phyloP scores from a whole-genome alignment of 2,797 vertebrate species.

The Platalea minor region DNA sequence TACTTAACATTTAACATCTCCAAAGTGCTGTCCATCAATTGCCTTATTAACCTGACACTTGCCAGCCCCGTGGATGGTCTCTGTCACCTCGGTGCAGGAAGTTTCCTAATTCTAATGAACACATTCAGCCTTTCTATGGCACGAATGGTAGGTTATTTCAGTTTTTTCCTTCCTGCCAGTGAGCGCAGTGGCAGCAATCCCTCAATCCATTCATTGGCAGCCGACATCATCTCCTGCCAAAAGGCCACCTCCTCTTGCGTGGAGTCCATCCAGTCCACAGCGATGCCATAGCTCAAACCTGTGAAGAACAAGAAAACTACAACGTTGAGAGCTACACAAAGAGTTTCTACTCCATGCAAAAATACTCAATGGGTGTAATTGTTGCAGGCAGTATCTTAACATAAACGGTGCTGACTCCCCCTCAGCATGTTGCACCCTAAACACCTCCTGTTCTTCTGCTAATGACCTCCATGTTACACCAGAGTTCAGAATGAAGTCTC shows the following conservation, averaged over 20 bases:
- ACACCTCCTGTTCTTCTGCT: background rate
- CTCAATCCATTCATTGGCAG: conserved; percentile 73
- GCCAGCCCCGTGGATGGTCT: background rate
- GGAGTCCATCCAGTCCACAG: conserved; percentile 76
- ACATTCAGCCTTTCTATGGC: background rate
- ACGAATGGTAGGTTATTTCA: conserved; percentile 18
- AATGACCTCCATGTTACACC: background rate
- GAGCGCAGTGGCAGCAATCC: conserved; percentile 70
- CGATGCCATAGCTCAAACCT: conserved; percentile 72
- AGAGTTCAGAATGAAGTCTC: background rate
- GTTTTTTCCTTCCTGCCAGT: conserved; percentile 65
- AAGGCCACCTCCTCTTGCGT: conserved; percentile 72
- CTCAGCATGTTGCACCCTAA: background rate
- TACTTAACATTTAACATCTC: background rate
- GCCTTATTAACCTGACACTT: background rate
- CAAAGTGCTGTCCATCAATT: background rate
- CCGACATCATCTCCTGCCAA: conserved; percentile 74
- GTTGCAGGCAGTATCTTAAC: background rate
- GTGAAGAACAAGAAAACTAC: background rate
- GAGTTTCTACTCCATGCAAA: background rate
- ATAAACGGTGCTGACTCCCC: background rate
- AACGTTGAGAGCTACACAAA: background rate
- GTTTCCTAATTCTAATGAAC: background rate
- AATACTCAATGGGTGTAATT: background rate
- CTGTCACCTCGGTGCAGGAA: background rate